phyloP scores from a whole-genome alignment of 37 sponge, comb jelly and placozoan genomes.

The Dysidea cf. avara region DNA sequence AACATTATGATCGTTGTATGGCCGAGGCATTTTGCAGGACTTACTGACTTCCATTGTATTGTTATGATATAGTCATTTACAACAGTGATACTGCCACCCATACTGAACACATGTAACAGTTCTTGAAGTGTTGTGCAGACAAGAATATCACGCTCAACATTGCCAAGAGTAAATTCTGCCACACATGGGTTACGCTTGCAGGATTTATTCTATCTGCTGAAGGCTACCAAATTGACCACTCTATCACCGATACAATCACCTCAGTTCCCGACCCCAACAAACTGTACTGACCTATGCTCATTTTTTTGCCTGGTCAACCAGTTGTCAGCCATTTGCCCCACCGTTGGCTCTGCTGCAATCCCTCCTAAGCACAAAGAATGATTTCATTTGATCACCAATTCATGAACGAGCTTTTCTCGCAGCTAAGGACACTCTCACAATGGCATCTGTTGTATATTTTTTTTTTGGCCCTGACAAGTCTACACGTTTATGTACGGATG shows the following conservation, averaged over 20 bases:
- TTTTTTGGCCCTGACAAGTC: conserved; percentile 3
- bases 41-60: background rate
- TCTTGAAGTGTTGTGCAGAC: conserved; percentile 22
- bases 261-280: conserved; percentile 13
- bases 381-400: conserved; percentile 25
- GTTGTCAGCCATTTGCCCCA: background rate
- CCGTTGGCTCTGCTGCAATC: background rate
- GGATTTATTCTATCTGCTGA: conserved; percentile 12
- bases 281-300: conserved; percentile 15
- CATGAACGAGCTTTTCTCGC: background rate
- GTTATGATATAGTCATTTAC: conserved; percentile 24
- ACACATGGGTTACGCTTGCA: conserved; percentile 1
- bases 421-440: conserved; percentile 1
- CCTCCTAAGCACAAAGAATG: conserved; percentile 42
- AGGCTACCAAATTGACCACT: conserved; percentile 11
- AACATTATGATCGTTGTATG: conserved; percentile 20
- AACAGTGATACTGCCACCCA: conserved; percentile 25
- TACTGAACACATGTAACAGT: conserved; percentile 5
- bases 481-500: conserved; percentile 1
- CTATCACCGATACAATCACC: conserved; percentile 16
- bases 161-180: conserved; percentile 4
- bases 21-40: background rate
- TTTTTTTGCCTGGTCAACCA: conserved; percentile 30
- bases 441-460: background rate
- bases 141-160: conserved; percentile 22